Evolutionary conservation across 2,113 vertebrate species (phyloP).

Genomic region (Leptosomus discolor): DNA sequence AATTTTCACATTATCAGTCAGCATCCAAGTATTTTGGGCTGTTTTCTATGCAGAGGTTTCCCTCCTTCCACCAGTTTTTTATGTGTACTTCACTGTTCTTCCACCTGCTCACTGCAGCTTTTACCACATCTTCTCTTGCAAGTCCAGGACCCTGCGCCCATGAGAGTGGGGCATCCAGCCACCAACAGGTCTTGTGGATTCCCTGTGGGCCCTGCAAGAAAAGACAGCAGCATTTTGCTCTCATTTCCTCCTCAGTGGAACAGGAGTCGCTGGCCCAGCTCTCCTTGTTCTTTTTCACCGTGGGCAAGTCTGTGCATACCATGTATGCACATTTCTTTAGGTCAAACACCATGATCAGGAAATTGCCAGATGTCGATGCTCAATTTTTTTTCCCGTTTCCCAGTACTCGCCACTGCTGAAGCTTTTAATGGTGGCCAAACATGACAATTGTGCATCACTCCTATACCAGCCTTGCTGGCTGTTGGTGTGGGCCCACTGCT

Average conservation of each 20-base stretch:
- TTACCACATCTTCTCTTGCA: background rate
- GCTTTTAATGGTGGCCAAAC: background rate
- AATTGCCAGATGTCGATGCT: rapidly evolving
- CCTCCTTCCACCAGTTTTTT: background rate
- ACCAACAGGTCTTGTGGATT: background rate
- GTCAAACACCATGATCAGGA: background rate
- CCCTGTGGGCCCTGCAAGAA: background rate
- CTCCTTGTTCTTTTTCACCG: background rate
- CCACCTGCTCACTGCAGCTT: background rate
- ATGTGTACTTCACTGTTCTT: background rate
- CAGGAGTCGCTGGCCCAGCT: background rate
- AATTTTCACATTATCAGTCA: background rate
- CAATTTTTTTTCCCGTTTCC: background rate
- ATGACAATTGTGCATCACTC: too few relatives aligned
- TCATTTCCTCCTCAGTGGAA: background rate
- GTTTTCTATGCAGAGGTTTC: background rate
- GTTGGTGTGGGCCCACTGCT: background rate
- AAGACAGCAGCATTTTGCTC: background rate
- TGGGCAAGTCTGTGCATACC: rapidly evolving
- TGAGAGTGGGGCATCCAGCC: rapidly evolving
- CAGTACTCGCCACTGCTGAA: background rate
- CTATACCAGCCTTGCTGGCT: background rate
- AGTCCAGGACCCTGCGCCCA: background rate
- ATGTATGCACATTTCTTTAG: rapidly evolving
- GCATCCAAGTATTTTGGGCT: background rate